These are phyloP conservation scores for Potamarius usumacintae DNA, from an alignment of 2,113 vertebrate genomes.

Conservation along the genomic window DNA sequence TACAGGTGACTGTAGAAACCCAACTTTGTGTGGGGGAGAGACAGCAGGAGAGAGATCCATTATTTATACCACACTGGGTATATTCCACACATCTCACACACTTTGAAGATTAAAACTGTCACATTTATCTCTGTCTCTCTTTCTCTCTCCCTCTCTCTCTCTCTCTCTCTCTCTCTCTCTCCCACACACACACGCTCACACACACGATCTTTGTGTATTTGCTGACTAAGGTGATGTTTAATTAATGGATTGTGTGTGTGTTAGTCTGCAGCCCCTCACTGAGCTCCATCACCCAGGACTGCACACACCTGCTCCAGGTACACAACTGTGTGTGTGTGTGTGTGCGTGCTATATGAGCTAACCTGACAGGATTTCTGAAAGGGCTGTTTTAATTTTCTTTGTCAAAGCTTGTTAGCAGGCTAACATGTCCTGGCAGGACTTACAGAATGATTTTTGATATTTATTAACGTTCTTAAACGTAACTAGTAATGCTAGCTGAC, in stretches of 20 bases:
- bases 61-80: neutral
- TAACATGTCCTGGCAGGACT: too few species aligned
- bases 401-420: too few species aligned
- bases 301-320: slow-evolving; percentile 71
- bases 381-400: too few species aligned
- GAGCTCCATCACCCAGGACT: slow-evolving; percentile 67
- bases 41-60: neutral
- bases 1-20: too few species aligned
- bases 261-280: slow-evolving; percentile 2
- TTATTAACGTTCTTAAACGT: neutral
- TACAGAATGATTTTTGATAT: neutral
- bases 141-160: too few species aligned
- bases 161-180: too few species aligned
- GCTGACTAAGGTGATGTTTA: neutral
- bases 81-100: neutral
- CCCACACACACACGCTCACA: too few species aligned
- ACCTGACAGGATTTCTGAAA: too few species aligned
- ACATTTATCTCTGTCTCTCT: neutral
- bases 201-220: neutral
- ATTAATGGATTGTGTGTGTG: neutral
- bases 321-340: neutral
- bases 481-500: neutral
- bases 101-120: neutral
- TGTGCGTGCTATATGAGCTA: neutral
- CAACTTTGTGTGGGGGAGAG: neutral